Evolutionary conservation across 2,113 vertebrate genomes (phyloP).

Genomic region (Papio anubis): DNA sequence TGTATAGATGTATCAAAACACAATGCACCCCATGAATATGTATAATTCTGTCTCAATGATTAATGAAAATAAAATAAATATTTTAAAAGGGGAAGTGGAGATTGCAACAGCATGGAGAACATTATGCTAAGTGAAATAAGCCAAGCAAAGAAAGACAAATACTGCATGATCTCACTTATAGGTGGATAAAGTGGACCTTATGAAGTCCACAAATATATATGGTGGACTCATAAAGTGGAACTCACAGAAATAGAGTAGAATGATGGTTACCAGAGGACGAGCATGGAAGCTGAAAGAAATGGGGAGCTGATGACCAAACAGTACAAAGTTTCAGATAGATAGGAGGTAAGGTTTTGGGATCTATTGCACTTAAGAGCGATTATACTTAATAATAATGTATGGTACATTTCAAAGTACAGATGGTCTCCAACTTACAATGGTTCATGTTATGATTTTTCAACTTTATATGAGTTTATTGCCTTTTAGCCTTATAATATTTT

Average conservation of each 20-base stretch:
- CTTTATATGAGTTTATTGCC: not conserved
- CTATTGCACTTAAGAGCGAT: not conserved
- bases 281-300: not conserved
- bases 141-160: not conserved
- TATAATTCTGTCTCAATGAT: not conserved
- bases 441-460: not conserved
- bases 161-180: not conserved
- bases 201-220: not conserved
- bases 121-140: not conserved
- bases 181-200: not conserved
- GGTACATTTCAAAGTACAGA: not conserved
- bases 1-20: not conserved
- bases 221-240: not conserved
- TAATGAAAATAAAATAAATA: not conserved
- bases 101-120: not conserved
- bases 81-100: not conserved
- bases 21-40: not conserved
- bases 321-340: not conserved
- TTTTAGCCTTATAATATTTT: not conserved
- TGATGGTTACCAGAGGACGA: not conserved
- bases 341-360: not conserved
- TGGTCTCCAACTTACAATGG: not conserved
- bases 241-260: not conserved
- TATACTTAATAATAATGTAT: not conserved
- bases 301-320: not conserved